Conservation (phyloP, 1,140 invertebrate genomes). For the Lordiphosa collinella region DNA sequence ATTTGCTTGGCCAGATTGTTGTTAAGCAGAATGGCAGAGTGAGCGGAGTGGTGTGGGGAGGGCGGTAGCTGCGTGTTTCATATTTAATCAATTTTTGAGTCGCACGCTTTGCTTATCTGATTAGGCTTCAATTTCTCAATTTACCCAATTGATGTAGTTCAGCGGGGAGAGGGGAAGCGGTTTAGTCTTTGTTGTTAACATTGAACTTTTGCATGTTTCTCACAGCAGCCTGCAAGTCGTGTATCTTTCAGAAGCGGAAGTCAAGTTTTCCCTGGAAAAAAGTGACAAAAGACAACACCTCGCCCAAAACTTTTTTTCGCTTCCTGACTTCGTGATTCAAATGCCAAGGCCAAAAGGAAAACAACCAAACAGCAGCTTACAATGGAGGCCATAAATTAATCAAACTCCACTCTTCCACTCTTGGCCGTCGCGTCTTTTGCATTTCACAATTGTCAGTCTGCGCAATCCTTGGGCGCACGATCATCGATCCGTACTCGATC, state of each 20-base stretch:
- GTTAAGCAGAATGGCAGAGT: not conserved
- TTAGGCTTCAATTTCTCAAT: constrained; percentile 76
- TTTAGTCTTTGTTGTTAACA: constrained; percentile 55
- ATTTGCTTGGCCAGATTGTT: constrained; percentile 30
- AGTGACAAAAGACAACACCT: constrained; percentile 41
- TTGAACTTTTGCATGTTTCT: constrained; percentile 61
- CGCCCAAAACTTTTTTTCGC: not conserved
- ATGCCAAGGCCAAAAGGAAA: constrained; percentile 52
- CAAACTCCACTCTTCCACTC: constrained; percentile 32
- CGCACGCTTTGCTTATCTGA: constrained; percentile 69
- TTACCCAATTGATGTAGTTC: constrained; percentile 51
- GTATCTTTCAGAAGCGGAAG: constrained; percentile 22
- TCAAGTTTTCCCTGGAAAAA: constrained; percentile 21
- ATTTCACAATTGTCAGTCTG: constrained; percentile 43
- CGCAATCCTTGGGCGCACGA: not conserved
- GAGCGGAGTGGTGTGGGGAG: not conserved
- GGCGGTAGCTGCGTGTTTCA: constrained; percentile 68
- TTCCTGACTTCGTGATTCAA: constrained; percentile 50
- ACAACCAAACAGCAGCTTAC: constrained; percentile 29
- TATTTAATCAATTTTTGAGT: constrained; percentile 74
- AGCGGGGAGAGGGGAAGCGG: constrained; percentile 9
- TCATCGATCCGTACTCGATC: too few relatives aligned
- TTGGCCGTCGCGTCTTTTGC: constrained; percentile 35
- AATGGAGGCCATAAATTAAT: constrained; percentile 71
- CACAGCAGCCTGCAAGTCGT: constrained; percentile 17